A percentile compares a stretch with the other conserved stretches of the same genome.
Evolutionary conservation across 2,113 vertebrate genomes (phyloP).

Genomic region (Carassius auratus): DNA sequence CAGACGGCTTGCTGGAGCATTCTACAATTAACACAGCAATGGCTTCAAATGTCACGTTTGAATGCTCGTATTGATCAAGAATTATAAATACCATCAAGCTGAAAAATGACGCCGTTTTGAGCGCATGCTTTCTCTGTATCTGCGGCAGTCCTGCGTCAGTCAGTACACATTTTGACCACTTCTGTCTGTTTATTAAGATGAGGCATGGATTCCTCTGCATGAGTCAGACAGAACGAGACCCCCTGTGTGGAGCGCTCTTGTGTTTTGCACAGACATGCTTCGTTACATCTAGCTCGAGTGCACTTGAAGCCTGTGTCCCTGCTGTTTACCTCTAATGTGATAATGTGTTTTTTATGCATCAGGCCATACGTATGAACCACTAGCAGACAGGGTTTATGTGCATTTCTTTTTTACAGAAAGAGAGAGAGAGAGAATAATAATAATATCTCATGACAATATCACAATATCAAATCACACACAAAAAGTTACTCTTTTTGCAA

Average conservation of each 20-base stretch:
- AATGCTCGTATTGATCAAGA: constrained; percentile 23
- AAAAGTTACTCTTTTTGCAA: too few relatives aligned
- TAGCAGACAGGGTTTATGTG: background rate
- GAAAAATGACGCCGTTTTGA: background rate
- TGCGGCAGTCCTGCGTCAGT: background rate
- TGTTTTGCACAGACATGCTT: constrained; percentile 25
- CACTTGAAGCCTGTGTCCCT: background rate
- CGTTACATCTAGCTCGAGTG: constrained; percentile 10
- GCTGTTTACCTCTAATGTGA: constrained; percentile 34
- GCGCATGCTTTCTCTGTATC: background rate
- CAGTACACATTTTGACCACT: background rate
- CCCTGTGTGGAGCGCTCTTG: constrained; percentile 1
- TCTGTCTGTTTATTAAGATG: background rate
- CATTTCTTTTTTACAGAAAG: too few relatives aligned
- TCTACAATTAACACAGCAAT: constrained; percentile 18
- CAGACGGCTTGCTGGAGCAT: constrained; percentile 4
- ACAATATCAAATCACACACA: too few relatives aligned
- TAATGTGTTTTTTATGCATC: constrained; percentile 27
- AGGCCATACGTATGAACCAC: background rate
- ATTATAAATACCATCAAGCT: constrained; percentile 10
- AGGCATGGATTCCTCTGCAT: constrained; percentile 2
- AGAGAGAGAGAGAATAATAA: too few relatives aligned
- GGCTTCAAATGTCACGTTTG: constrained; percentile 27
- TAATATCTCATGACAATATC: too few relatives aligned
- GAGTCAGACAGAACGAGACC: constrained; percentile 18